Base-by-base conservation (phyloP, 2,888 invertebrate genomes). In the Heteropelma amictum region DNA sequence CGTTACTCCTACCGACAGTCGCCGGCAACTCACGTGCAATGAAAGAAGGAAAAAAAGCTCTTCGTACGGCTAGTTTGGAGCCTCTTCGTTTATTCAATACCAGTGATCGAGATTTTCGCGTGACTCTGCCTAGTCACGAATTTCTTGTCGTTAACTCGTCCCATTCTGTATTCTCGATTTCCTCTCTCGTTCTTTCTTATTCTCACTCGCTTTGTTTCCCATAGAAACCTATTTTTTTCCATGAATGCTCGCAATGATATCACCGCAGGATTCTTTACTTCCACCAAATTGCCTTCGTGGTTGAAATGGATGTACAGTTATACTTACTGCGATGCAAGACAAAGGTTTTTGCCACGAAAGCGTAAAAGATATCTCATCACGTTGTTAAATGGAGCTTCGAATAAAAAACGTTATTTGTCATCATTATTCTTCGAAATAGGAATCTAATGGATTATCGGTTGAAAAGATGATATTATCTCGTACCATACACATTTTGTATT, bases 61-160 rank as follows among this genome's bases (percentile, higher is more conserved):
- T 47, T 12, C 19, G 54, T 63, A 10, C 12, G 19, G 47, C 45
- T n/a, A 28, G n/a, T 23, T 21, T 53, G 53, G 33, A 45, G 21
- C 47, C 65, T 47, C 56, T 63, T 63, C 54, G 45, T 53, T 63
- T 63, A 63, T 54, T 71, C 63, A 71, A 63, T 63, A 56, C 56
- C 56, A 56, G 63, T 70, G 49, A 71, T 71, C 49, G 70, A 63
- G 70, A 63, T 56, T 71, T 54, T 71, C 54, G 70, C 70, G 70
- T 71, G 63, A 71, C 54, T 63, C 38, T 26, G 10, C 47, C 63
- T 56, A 54, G 47, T 71, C 70, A 71, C 70, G 70, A 71, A 56
- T 14, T 63, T 45, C 54, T 21, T 54, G 54, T 47, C 70, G 63
- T 56, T 38, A 47, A 35, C 26, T 54, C 53, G 30, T 19, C 53